phyloP scores from a whole-genome alignment of 2,888 invertebrate genomes.

The Aleiodes alternator region DNA sequence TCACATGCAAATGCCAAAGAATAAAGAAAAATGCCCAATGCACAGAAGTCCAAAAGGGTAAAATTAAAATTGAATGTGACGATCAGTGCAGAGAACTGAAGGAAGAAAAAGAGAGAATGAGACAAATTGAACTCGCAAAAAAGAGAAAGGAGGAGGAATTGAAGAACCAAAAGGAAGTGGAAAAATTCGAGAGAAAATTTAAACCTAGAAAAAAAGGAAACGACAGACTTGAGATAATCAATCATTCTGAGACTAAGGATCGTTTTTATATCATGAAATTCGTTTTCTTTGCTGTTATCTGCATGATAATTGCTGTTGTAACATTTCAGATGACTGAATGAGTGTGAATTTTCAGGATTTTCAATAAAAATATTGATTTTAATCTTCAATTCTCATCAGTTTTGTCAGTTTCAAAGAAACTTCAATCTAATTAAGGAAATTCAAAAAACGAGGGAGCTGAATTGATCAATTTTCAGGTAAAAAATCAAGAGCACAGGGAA shows the following conservation, averaged over 20 bases:
- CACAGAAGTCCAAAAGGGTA: constrained; percentile 69
- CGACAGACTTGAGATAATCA: constrained; percentile 54
- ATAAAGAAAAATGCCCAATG: constrained; percentile 82
- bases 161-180: constrained; percentile 84
- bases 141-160: constrained; percentile 81
- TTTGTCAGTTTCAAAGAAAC: too few species aligned
- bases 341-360: constrained; percentile 35
- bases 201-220: constrained; percentile 68
- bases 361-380: background rate
- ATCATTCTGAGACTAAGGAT: constrained; percentile 27
- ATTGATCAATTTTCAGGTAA: too few species aligned
- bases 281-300: constrained; percentile 32
- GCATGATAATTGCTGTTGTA: constrained; percentile 24
- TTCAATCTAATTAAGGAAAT: too few species aligned
- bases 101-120: constrained; percentile 77
- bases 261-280: constrained; percentile 19
- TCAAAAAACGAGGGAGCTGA: too few species aligned
- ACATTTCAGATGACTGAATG: constrained; percentile 42
- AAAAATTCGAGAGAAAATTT: constrained; percentile 86
- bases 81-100: constrained; percentile 79
- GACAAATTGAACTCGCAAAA: constrained; percentile 78
- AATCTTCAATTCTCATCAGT: background rate
- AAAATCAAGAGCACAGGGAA: too few species aligned
- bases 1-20: constrained; percentile 87
- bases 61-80: constrained; percentile 80